Evolutionary conservation across 2,113 vertebrate species (phyloP), one percentile per base, ranked within the genome.

Genomic region (Gymnocephalus cernua): DNA sequence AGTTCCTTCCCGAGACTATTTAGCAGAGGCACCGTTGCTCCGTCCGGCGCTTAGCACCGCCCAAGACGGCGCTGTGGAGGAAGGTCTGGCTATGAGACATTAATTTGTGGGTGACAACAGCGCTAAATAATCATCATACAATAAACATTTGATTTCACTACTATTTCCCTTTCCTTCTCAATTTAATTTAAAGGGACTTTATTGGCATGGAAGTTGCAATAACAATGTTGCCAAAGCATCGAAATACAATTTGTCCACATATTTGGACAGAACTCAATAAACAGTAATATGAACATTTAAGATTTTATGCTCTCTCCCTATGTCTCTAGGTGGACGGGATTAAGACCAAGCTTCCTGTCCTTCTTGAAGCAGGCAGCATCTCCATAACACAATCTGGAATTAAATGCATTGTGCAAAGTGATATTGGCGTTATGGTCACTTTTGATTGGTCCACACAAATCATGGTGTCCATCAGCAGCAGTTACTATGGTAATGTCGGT

Each of bases 381-480:
- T 66, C 65, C 16, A 80, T 85, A 3, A 80, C 32, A 72, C 1
- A n/a, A 23, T 12, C 44, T 19, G 83, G 83, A 66, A 21, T 85
- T 9, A 71, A 18, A 72, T 77, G 72, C n/a, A 38, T 10, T 6
- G 27, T 85, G 2, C 19, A 38, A 45, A 80, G 19, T 48, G 18
- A 80, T 19, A 19, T 77, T 14, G 83, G 83, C 0, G 3, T 85
- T 6, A 23, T 64, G 8, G 35, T 85, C 25, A 72, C 59, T 44
- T 85, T 85, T 66, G 83, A 85, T 53, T 85, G 83, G 83, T 9
- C 59, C 3, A 72, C 72, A 18, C 21, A 77, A 1, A 3, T 72
- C 21, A 76, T 76, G 77, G 66, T 85, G 54, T 38, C 77, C 21
- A 19, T 80, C 15, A 85, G 66, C 66, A 85, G 83, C 77, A 85